Conservation (phyloP, 2,888 invertebrate species). For the Hydropsyche betteni region DNA sequence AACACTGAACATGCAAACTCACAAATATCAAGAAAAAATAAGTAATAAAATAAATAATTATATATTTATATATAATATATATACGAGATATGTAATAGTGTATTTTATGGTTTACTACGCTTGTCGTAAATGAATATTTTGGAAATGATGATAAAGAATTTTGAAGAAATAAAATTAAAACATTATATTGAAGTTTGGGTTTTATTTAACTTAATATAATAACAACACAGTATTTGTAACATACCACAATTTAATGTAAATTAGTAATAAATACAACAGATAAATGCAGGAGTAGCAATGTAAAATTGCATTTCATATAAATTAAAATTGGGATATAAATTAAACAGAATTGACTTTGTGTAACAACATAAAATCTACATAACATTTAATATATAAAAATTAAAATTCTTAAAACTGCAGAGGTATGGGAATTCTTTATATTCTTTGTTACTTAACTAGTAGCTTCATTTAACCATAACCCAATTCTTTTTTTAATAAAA, state of each 20-base stretch:
- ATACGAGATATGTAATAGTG: neutral
- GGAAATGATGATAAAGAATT: neutral
- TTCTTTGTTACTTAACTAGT: conserved; percentile 51
- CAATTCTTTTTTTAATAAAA: conserved; percentile 56
- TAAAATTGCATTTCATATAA: conserved; percentile 68
- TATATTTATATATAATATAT: neutral
- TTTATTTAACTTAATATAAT: conserved; percentile 47
- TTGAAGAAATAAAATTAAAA: conserved; percentile 26
- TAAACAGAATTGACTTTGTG: conserved; percentile 65
- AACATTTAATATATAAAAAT: conserved; percentile 36
- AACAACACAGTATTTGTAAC: conserved; percentile 63
- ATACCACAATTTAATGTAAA: conserved; percentile 79
- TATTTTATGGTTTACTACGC: neutral
- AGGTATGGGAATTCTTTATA: conserved; percentile 50
- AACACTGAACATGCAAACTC: conserved; percentile 19
- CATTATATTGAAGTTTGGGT: conserved; percentile 31
- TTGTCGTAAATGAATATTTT: neutral
- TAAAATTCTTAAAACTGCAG: conserved; percentile 44
- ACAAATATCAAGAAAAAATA: neutral
- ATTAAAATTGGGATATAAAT: conserved; percentile 55
- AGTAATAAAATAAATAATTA: too few relatives aligned
- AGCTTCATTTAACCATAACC: conserved; percentile 59
- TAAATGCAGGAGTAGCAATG: conserved; percentile 73
- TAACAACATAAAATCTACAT: conserved; percentile 55
- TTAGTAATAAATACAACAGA: conserved; percentile 75